phyloP scores from a whole-genome alignment of 2,797 vertebrate genomes.

The Mycteria americana region DNA sequence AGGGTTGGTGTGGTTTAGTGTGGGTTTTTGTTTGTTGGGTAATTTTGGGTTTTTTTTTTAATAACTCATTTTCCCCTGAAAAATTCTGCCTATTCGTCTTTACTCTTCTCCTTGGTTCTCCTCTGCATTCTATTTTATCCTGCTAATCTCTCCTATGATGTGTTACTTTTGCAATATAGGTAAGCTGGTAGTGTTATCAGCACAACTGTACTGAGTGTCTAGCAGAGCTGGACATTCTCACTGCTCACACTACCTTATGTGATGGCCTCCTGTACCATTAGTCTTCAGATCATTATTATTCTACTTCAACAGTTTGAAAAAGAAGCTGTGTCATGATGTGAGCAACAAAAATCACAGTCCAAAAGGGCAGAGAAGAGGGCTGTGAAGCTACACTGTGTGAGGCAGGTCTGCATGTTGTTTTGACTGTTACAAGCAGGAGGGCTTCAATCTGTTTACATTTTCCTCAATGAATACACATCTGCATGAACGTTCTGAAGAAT shows the following conservation, averaged over 20 bases:
- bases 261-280: background rate
- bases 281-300: background rate
- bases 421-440: background rate
- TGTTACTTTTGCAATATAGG: background rate
- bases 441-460: background rate
- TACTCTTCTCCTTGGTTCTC: background rate
- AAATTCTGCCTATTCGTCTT: background rate
- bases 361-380: background rate
- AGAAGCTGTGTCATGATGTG: background rate
- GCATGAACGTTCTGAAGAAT: background rate
- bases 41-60: background rate
- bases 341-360: background rate
- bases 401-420: background rate
- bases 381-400: background rate
- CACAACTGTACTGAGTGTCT: background rate
- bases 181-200: background rate
- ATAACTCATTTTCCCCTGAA: background rate
- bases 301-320: background rate
- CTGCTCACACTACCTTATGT: background rate
- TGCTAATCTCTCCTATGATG: background rate
- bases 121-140: background rate
- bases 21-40: background rate
- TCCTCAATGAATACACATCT: background rate
- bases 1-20: background rate
- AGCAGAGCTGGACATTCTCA: background rate